phyloP scores from a whole-genome alignment of 2,888 invertebrate species.

The Amiota minor region DNA sequence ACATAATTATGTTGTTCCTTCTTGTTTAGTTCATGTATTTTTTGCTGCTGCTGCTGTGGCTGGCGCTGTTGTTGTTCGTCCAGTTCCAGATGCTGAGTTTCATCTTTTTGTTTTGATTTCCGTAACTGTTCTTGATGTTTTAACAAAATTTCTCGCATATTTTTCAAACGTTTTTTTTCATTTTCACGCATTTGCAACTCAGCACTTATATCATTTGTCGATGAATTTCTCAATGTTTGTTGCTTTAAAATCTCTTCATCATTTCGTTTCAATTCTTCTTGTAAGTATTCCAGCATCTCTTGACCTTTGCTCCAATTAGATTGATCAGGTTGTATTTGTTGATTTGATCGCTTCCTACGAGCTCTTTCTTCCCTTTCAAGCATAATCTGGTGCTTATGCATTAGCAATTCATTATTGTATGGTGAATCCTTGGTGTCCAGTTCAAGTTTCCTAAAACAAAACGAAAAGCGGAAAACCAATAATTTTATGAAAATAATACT shows the following conservation, averaged over 20 bases:
- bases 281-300: background rate
- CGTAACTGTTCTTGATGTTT: background rate
- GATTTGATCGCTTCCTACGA: background rate
- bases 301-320: background rate
- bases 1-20: too few species aligned
- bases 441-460: background rate
- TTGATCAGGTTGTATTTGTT: background rate
- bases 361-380: too few species aligned
- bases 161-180: too few species aligned
- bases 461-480: background rate
- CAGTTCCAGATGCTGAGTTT: background rate
- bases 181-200: too few species aligned
- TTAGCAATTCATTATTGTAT: background rate
- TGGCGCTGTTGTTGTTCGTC: background rate
- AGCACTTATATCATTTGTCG: too few species aligned
- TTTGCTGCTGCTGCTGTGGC: background rate
- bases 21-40: too few species aligned
- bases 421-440: conserved; percentile 1
- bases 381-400: background rate
- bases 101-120: background rate
- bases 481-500: background rate
- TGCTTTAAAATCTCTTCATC: background rate
- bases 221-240: background rate
- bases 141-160: too few species aligned
- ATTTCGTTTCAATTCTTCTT: background rate